A percentile compares a stretch with the other conserved stretches of the same genome.
Conservation (phyloP, 2,113 vertebrate genomes). For the Leptocoma aspasia region DNA sequence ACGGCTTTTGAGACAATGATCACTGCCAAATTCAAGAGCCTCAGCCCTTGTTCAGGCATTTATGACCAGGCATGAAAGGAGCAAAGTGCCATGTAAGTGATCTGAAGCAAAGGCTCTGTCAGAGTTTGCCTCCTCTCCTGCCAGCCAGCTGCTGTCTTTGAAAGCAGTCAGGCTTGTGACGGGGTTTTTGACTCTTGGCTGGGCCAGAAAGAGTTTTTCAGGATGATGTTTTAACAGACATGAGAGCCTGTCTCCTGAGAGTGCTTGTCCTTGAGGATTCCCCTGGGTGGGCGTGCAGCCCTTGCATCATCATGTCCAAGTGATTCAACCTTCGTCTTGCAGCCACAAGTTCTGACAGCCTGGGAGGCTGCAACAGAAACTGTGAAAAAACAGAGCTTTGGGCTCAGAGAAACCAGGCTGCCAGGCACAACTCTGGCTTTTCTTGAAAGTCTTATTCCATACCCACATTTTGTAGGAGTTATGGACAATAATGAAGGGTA, state of each 20-base stretch:
- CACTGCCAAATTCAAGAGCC: background rate
- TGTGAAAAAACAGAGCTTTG: background rate
- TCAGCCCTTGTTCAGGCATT: background rate
- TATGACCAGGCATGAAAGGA: background rate
- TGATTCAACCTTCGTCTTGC: background rate
- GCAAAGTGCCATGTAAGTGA: background rate
- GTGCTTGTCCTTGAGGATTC: background rate
- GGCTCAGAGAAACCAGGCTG: background rate
- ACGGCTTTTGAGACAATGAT: background rate
- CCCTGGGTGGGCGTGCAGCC: background rate
- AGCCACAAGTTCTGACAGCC: background rate
- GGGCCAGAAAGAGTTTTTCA: background rate
- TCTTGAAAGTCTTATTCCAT: background rate
- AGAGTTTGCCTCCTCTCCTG: background rate
- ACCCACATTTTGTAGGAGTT: background rate
- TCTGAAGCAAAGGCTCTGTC: background rate
- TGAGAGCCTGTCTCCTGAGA: background rate
- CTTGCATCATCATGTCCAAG: rapidly evolving
- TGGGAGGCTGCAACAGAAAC: background rate
- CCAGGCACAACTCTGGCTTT: background rate
- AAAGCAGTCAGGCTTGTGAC: background rate
- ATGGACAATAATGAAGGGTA: background rate
- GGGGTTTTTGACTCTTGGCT: background rate
- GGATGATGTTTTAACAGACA: background rate
- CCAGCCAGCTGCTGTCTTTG: background rate